phyloP scores from a whole-genome alignment of 2,113 vertebrate species.

The Brachionichthys hirsutus region DNA sequence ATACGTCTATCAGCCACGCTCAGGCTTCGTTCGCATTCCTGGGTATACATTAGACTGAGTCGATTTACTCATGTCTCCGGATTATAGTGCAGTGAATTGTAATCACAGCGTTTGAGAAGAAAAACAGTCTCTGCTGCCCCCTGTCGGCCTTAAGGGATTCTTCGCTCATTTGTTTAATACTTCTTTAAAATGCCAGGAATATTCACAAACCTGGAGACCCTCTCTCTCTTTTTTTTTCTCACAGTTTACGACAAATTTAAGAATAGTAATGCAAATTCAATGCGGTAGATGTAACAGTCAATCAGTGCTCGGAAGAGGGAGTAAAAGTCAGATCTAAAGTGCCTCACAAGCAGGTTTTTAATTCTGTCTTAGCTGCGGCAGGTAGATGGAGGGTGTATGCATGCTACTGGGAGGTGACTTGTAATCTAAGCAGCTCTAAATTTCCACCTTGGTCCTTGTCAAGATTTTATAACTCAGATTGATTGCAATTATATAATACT shows the following conservation, averaged over 20 bases:
- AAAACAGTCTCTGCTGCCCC: constrained; percentile 67
- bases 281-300: constrained; percentile 30
- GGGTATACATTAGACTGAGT: constrained; percentile 48
- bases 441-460: constrained; percentile 54
- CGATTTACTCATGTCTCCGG: constrained; percentile 42
- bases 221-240: constrained; percentile 3
- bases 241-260: constrained; percentile 24
- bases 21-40: constrained; percentile 49
- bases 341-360: constrained; percentile 25
- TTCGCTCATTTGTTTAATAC: constrained; percentile 16
- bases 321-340: constrained; percentile 37
- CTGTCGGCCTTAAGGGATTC: constrained; percentile 32
- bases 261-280: constrained; percentile 23
- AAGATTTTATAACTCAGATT: constrained; percentile 72
- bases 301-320: constrained; percentile 32
- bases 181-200: constrained; percentile 15
- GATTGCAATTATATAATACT: constrained; percentile 69
- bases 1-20: constrained; percentile 28
- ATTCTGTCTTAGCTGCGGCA: constrained; percentile 23
- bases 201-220: constrained; percentile 28
- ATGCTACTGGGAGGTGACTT: constrained; percentile 47
- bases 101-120: constrained; percentile 36
- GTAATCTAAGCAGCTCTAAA: constrained; percentile 68
- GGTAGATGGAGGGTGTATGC: constrained; percentile 33
- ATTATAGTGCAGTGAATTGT: constrained; percentile 57